Base-by-base conservation (phyloP, 2,888 invertebrate genomes). In the Eupithecia vulgata region DNA sequence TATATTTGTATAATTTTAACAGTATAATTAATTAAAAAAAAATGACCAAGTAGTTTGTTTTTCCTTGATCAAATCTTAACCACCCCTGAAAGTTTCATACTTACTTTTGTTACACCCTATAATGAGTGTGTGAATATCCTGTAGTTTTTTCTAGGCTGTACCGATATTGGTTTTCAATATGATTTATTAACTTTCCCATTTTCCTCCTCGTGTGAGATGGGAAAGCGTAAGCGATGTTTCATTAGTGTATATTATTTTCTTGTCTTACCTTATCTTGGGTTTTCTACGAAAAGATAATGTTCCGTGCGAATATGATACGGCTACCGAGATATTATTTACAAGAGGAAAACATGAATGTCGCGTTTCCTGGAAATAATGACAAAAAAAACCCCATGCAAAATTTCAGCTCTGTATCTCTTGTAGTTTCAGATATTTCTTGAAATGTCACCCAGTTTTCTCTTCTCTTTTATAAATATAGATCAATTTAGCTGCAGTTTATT, bases 141-240 rank as follows among this genome's bases (percentile, higher is more conserved):
- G 21, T 21, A 61, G 57, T 30, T 64, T 57, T 67, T 64, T 15
- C 37, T 13, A 52, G 64, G 61, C 40, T 62, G 25, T n/a, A 42
- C 52, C 40, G 68, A 74, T 75, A 73, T 75, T 75, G 73, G 72
- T 71, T 70, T 69, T 66, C 73, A 68, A 75, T 69, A 70, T 72
- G 73, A 72, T 77, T 77, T 75, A 74, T 77, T 75, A 74, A 75
- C 75, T 72, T 72, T 71, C 70, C 65, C 59, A 65, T 76, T 73
- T 76, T 73, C 73, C 72, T 73, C 66, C 35, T 57, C 34, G 40
- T 66, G 52, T 61, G 70, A 70, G 61, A 76, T 71, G 64, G 70
- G 73, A 70, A 67, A 68, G 69, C 45, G 70, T 72, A 73, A 68
- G 70, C 73, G 70, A 73, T 73, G 75, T 76, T 75, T 76, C 75